Conservation (phyloP, 2,888 invertebrate genomes). For the Tetragonisca angustula region DNA sequence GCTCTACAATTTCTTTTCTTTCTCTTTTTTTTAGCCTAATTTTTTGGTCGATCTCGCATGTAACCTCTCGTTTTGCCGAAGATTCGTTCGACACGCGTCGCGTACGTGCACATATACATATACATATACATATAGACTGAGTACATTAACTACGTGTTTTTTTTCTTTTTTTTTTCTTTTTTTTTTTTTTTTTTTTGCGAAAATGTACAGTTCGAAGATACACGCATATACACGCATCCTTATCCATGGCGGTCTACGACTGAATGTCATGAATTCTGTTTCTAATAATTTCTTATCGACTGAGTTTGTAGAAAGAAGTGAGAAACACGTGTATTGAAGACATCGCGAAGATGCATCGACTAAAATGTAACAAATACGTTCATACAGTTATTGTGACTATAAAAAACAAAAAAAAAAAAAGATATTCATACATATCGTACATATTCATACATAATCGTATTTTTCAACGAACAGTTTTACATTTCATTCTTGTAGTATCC, state of each 20-base stretch:
- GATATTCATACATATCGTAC: no score
- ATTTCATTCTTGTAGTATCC: no score
- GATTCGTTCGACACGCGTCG: neutral
- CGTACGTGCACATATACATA: conserved; percentile 23
- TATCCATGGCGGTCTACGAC: neutral
- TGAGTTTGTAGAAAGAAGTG: accelerated
- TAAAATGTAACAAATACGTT: no score
- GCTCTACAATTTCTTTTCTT: neutral
- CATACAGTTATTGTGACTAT: no score
- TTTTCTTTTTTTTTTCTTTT: no score
- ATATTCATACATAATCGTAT: no score
- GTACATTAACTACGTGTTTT: conserved; percentile 37
- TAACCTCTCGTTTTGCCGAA: conserved; percentile 31
- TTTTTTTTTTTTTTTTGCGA: neutral
- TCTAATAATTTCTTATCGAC: neutral
- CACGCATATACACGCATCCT: conserved; percentile 16
- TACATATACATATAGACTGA: conserved; percentile 22
- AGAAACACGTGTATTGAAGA: neutral
- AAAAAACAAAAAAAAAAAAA: no score
- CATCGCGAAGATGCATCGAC: no score
- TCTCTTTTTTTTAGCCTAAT: neutral
- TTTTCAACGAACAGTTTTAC: no score
- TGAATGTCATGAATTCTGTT: conserved; percentile 5
- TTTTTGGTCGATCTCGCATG: conserved; percentile 63
- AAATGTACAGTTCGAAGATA: conserved; percentile 41